A percentile compares a stretch with the other conserved stretches of the same genome.
Evolutionary conservation across 2,113 vertebrate genomes (phyloP).

Genomic region (Semicossyphus pulcher): DNA sequence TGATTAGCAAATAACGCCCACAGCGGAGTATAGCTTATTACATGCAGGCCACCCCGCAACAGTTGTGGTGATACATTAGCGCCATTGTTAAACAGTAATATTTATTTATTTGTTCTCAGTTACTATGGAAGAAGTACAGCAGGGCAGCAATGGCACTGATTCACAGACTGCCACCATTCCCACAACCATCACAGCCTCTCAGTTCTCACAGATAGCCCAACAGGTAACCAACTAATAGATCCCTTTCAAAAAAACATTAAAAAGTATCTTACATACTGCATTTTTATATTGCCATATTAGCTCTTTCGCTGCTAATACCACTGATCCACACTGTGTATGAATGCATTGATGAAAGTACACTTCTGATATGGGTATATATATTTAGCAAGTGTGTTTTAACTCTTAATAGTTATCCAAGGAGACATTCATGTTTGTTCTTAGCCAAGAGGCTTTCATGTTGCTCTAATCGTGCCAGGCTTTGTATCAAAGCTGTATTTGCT

Average conservation of each 20-base stretch:
- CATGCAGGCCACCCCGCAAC: not conserved
- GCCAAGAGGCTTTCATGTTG: too few relatives aligned
- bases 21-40: conserved; percentile 2
- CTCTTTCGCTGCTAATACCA: not conserved
- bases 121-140: conserved; percentile 82
- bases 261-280: not conserved
- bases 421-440: too few relatives aligned
- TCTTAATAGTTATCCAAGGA: too few relatives aligned
- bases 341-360: not conserved
- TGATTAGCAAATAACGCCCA: not conserved
- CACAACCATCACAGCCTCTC: conserved; percentile 77
- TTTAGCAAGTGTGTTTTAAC: not conserved
- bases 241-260: not conserved
- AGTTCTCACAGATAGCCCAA: conserved; percentile 81
- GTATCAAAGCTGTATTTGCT: too few relatives aligned
- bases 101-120: conserved; percentile 70
- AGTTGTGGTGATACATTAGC: conserved; percentile 8
- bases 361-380: not conserved
- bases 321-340: not conserved
- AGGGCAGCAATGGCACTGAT: conserved; percentile 81
- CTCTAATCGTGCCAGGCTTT: too few relatives aligned
- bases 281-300: not conserved
- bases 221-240: conserved; percentile 71
- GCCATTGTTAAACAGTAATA: conserved; percentile 37
- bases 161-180: conserved; percentile 77